These are phyloP conservation scores for Muscidifurax raptorellus DNA, from an alignment of 1,140 invertebrate species.

Conservation along the genomic window DNA sequence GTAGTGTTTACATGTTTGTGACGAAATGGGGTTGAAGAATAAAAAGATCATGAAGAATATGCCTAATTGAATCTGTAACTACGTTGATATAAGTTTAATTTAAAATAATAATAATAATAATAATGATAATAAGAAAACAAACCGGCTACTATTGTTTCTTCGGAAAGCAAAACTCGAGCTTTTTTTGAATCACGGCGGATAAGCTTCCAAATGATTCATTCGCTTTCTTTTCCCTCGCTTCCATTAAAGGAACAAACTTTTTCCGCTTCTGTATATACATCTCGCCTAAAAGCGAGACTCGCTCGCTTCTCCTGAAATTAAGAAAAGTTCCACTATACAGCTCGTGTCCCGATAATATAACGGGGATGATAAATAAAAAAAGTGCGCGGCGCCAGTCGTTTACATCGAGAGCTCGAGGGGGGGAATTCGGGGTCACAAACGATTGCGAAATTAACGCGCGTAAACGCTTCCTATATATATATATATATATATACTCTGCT, in stretches of 20 bases:
- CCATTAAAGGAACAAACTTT: background rate
- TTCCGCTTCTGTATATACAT: background rate
- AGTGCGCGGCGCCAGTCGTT: background rate
- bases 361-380: constrained; percentile 12
- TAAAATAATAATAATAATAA: no score
- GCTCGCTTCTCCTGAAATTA: background rate
- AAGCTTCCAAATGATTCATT: background rate
- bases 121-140: background rate
- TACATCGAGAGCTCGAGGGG: background rate
- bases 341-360: background rate
- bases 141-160: no score
- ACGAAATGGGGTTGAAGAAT: background rate
- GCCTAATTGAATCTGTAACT: no score
- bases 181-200: background rate
- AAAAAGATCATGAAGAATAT: background rate
- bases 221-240: background rate
- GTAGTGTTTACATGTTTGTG: background rate
- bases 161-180: background rate
- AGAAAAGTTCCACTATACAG: background rate
- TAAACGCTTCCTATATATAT: background rate
- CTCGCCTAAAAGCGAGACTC: background rate
- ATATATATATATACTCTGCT: no score
- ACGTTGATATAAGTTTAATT: no score
- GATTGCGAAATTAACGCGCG: background rate
- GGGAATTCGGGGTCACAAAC: background rate